Evolutionary conservation across 35 echinoderm and acorn worm species (phyloP), one percentile per base, ranked within the genome.

Genomic region (Lytechinus pictus): DNA sequence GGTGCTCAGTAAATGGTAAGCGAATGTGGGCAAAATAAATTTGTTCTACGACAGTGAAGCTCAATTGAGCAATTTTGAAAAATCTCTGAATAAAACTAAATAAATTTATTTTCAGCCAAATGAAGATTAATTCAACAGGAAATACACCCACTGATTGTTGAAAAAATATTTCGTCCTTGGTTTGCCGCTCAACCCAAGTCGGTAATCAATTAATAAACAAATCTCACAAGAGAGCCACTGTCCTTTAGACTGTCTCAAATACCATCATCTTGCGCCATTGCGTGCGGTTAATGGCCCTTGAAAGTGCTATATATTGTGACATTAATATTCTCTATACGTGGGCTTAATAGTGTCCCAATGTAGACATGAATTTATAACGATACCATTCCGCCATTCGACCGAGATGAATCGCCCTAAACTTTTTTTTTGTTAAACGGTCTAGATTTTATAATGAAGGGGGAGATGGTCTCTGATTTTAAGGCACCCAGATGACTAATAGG

Each of bases 281-380:
- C 66, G 19, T 79, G 66, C n/a, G 66, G 19, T 79, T 24, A 79
- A 79, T 79, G 66, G 66, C 4, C 66, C 66, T 19, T 79, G 66
- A 79, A 79, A 79, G 66, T 79, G 66, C 66, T 24, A 79, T 79
- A 16, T 79, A 24, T 79, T 79, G 66, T 79, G 66, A 79, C 66
- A 79, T 79, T 79, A 79, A 79, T 79, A 79, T 79, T 79, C 66
- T 79, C 21, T 14, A 44, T 44, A 79, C 66, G 66, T 79, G 66
- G n/a, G 6, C 66, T 79, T 24, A 58, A 19, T 16, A 24, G 66
- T 79, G 66, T 79, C 66, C 66, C 66, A 24, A 7, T 79, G 66
- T 24, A 16, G 66, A 79, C 66, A 79, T 79, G 66, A 79, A 79
- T 79, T 79, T 79, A 79, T 79, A 79, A 79, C 66, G 66, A 79